A percentile compares a stretch with the other conserved stretches of the same genome.
Conservation (phyloP, 30 jellyfish, hydroid and myxozoan species). For the Turritopsis dohrnii region DNA sequence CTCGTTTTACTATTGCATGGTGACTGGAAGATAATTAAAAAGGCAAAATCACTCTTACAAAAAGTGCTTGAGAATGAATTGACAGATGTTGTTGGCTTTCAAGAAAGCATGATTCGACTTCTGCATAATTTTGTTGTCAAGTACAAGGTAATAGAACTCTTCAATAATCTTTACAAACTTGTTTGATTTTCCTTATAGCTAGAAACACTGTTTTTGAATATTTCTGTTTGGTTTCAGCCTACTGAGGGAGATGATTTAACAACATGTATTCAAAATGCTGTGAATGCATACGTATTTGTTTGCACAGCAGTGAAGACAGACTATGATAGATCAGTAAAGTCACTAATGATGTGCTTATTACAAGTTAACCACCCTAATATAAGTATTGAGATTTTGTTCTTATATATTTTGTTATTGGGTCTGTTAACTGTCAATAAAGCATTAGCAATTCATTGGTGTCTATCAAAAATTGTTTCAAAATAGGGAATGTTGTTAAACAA, state of each 20-base stretch:
- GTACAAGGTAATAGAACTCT: not conserved
- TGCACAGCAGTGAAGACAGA: not conserved
- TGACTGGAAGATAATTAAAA: constrained; percentile 42
- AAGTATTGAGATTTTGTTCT: constrained; percentile 14
- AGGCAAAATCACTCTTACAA: constrained; percentile 35
- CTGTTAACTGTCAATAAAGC: no score
- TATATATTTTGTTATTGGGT: no score
- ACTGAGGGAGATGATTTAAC: not conserved
- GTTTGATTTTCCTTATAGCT: no score
- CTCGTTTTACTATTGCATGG: constrained; percentile 51
- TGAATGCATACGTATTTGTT: not conserved
- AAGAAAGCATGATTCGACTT: not conserved
- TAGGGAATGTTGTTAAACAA: not conserved
- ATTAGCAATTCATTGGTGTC: no score
- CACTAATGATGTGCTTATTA: constrained; percentile 18
- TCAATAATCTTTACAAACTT: not conserved
- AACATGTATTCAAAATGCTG: not conserved
- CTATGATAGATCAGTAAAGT: not conserved
- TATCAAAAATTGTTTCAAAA: no score
- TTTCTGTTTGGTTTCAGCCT: not conserved
- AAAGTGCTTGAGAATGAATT: constrained; percentile 20
- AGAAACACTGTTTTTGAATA: no score
- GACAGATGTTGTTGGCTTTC: not conserved
- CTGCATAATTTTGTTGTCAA: not conserved
- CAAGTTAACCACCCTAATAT: constrained; percentile 60